phyloP scores from a whole-genome alignment of 2,113 vertebrate genomes.

The Pelecanoides urinatrix region DNA sequence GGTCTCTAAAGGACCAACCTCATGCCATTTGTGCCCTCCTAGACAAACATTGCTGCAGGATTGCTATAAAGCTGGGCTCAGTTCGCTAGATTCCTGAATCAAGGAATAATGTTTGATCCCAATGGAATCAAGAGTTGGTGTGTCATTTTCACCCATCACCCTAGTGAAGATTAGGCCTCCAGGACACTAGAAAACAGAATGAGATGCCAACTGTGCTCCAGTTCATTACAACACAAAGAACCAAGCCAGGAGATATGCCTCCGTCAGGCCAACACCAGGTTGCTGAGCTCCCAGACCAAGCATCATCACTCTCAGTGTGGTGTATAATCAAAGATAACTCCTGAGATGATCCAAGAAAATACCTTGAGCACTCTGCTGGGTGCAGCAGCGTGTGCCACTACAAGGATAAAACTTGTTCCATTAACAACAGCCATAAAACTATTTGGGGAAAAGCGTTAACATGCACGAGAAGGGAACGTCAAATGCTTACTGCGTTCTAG shows the following conservation, averaged over 20 bases:
- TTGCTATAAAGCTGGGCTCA: background rate
- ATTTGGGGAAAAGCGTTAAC: background rate
- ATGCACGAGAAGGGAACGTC: background rate
- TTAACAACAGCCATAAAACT: background rate
- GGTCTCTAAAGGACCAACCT: background rate
- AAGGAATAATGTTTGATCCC: background rate
- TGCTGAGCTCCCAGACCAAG: background rate
- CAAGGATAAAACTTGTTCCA: background rate
- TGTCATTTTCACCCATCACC: background rate
- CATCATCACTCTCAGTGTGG: accelerated
- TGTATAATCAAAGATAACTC: background rate
- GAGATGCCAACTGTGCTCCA: background rate
- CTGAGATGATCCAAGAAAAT: background rate
- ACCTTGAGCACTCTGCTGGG: background rate
- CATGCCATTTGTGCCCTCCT: background rate
- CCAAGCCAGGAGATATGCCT: background rate
- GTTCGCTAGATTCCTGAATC: background rate
- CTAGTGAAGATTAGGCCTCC: background rate
- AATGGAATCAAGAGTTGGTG: background rate
- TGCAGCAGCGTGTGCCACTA: background rate
- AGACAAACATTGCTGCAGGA: background rate
- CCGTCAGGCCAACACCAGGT: background rate
- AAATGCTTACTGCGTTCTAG: background rate
- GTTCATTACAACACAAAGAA: background rate
- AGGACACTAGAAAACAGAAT: background rate